These are phyloP conservation scores for Andrena bicolor DNA, from an alignment of 2,888 invertebrate species.

Conservation along the genomic window DNA sequence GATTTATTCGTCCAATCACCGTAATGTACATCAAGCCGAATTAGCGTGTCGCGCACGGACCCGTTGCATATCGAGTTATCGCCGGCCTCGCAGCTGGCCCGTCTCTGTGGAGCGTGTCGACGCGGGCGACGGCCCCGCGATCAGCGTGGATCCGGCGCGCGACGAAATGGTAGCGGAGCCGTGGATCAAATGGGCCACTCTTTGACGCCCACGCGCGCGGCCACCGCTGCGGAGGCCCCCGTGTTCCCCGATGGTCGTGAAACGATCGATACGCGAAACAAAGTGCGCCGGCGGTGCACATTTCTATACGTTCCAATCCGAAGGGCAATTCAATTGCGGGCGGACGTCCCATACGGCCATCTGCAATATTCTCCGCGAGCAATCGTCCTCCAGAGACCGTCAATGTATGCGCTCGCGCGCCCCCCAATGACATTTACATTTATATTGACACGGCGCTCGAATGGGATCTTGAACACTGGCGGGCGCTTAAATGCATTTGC, in stretches of 20 bases:
- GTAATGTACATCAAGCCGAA: conserved; percentile 57
- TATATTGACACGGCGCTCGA: conserved; percentile 81
- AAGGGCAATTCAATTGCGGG: conserved; percentile 80
- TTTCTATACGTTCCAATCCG: conserved; percentile 78
- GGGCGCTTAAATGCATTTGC: conserved; percentile 75
- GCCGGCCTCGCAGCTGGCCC: conserved; percentile 31
- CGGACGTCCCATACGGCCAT: conserved; percentile 77
- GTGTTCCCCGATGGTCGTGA: conserved; percentile 63
- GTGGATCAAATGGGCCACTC: conserved; percentile 67
- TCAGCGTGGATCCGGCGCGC: conserved; percentile 39
- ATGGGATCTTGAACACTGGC: conserved; percentile 78
- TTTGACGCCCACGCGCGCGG: conserved; percentile 59
- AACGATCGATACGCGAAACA: conserved; percentile 76
- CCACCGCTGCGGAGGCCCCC: conserved; percentile 51
- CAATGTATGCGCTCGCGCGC: conserved; percentile 75
- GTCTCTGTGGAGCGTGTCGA: conserved; percentile 51
- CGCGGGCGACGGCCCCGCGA: conserved; percentile 27
- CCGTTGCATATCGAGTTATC: conserved; percentile 66
- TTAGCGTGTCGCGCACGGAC: conserved; percentile 39
- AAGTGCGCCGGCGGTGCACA: conserved; percentile 71
- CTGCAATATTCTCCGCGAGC: conserved; percentile 78
- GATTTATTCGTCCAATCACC: conserved; percentile 65
- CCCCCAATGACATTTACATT: conserved; percentile 83
- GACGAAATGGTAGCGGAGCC: conserved; percentile 55
- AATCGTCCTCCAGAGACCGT: conserved; percentile 77